Evolutionary conservation across 2,113 vertebrate genomes (phyloP).

Genomic region (Xenopus laevis): DNA sequence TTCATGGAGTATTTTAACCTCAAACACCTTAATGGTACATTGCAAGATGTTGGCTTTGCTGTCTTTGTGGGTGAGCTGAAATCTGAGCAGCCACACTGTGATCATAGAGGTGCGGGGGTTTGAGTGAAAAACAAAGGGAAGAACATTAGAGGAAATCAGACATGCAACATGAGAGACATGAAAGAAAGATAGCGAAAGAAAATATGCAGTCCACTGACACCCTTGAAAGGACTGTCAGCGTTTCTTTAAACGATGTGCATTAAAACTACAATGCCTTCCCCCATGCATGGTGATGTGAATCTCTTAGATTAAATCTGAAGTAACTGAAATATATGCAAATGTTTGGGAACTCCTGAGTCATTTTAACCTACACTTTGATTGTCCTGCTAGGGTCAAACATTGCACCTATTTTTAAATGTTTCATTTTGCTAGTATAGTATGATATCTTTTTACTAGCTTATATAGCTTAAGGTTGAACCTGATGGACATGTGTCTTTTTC

Average conservation of each 20-base stretch:
- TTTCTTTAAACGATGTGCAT: slow-evolving; percentile 4
- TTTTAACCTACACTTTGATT: not conserved
- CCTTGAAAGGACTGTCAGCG: slow-evolving; percentile 32
- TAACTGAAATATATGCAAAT: not conserved
- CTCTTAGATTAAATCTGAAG: not conserved
- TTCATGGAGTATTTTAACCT: not conserved
- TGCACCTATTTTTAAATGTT: not conserved
- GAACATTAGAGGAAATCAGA: slow-evolving; percentile 58
- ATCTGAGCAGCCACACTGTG: slow-evolving; percentile 48
- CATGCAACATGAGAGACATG: slow-evolving; percentile 50
- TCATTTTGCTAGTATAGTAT: too few species aligned
- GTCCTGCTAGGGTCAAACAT: not conserved
- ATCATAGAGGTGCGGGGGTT: slow-evolving; percentile 65
- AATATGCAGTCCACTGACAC: slow-evolving; percentile 26
- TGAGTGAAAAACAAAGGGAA: slow-evolving; percentile 47
- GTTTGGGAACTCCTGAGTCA: not conserved
- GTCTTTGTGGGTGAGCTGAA: slow-evolving; percentile 35
- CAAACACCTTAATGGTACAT: slow-evolving; percentile 20
- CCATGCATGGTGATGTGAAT: slow-evolving; percentile 7
- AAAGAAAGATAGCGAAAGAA: slow-evolving; percentile 13
- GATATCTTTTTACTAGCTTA: too few species aligned
- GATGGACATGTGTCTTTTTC: too few species aligned
- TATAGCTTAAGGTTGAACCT: too few species aligned
- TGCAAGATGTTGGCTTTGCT: not conserved
- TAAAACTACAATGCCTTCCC: slow-evolving; percentile 27